Evolutionary conservation across 2,888 invertebrate genomes (phyloP).

Genomic region (Leptura quadrifasciata): DNA sequence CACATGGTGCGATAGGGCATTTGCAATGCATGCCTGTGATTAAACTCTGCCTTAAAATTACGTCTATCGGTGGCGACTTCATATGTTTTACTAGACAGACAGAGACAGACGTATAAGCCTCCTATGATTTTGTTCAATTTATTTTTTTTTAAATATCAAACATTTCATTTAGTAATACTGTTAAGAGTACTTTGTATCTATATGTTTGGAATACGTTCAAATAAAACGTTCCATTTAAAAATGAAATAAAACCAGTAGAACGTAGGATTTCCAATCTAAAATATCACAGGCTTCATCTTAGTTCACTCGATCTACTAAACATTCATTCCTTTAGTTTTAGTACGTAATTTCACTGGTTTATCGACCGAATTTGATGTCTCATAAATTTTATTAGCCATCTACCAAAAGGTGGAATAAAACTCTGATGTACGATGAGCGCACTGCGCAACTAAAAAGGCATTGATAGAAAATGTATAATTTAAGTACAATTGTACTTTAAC

Average conservation of each 20-base stretch:
- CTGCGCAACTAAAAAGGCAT: background rate
- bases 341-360: conserved; percentile 10
- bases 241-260: conserved; percentile 1
- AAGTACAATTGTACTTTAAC: too few relatives aligned
- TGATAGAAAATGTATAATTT: too few relatives aligned
- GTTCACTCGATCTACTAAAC: conserved; percentile 15
- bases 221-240: conserved; percentile 20
- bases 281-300: background rate
- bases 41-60: too few relatives aligned
- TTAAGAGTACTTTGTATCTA: conserved; percentile 15
- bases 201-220: background rate
- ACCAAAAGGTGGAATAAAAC: background rate
- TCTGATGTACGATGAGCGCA: background rate
- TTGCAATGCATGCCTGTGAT: too few relatives aligned
- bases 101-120: too few relatives aligned
- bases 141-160: background rate
- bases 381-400: conserved; percentile 14
- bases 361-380: conserved; percentile 6
- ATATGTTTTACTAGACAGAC: too few relatives aligned
- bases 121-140: too few relatives aligned
- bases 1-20: too few relatives aligned
- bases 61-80: too few relatives aligned
- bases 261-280: conserved; percentile 18
- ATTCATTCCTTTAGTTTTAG: conserved; percentile 17
- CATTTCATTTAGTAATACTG: background rate